These are phyloP conservation scores for Isichthys henryi DNA, from an alignment of 2,113 vertebrate species.

Conservation along the genomic window DNA sequence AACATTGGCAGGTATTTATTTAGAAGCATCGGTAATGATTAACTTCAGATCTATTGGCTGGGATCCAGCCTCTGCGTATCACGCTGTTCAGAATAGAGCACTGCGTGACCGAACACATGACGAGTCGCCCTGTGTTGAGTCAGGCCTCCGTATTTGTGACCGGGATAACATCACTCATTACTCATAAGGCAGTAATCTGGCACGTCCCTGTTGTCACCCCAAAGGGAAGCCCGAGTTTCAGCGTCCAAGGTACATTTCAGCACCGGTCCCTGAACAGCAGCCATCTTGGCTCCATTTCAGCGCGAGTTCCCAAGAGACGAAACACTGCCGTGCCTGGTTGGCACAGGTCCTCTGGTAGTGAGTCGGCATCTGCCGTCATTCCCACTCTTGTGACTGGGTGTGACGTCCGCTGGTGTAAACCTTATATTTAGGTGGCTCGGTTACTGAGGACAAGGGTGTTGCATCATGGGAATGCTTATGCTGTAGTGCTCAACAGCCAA, in stretches of 20 bases:
- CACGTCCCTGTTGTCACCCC: not conserved
- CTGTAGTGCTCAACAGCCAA: not conserved
- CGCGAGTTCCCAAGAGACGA: not conserved
- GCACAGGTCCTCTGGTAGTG: not conserved
- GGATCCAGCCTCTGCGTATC: not conserved
- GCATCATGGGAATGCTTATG: not conserved
- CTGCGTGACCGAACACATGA: not conserved
- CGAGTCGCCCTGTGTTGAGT: not conserved
- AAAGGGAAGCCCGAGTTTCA: not conserved
- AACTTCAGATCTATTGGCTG: not conserved
- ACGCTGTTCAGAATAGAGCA: not conserved
- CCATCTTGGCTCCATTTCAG: not conserved
- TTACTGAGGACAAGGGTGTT: not conserved
- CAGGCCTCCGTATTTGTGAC: not conserved
- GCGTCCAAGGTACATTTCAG: conserved; percentile 12
- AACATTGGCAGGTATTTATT: not conserved
- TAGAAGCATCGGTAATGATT: not conserved
- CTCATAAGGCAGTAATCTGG: not conserved
- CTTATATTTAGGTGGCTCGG: not conserved
- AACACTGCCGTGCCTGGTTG: not conserved
- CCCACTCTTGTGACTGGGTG: not conserved
- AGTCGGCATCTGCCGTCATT: not conserved
- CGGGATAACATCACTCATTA: not conserved
- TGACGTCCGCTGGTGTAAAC: not conserved
- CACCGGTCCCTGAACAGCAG: conserved; percentile 10